Conservation (phyloP, 2,888 invertebrate species). For the Steinernema hermaphroditum region DNA sequence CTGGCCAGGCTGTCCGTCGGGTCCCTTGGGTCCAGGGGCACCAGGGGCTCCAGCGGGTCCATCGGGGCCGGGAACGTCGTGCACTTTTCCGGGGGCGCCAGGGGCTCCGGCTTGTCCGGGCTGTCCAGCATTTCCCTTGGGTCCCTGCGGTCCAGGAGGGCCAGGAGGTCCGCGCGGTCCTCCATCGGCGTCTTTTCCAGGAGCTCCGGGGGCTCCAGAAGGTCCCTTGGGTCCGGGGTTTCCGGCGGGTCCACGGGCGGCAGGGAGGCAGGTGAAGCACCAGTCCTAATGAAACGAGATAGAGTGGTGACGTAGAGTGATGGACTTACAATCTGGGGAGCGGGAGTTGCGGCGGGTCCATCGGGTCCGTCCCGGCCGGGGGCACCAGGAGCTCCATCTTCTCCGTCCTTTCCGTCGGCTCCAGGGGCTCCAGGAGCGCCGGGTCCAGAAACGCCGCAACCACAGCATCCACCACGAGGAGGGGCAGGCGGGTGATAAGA, state of each 20-base stretch:
- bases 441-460: not conserved
- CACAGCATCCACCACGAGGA: not conserved
- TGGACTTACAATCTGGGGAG: not conserved
- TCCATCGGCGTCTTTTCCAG: slow-evolving; percentile 45
- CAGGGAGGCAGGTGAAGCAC: slow-evolving; percentile 29
- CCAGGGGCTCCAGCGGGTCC: slow-evolving; percentile 48
- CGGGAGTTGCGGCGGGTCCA: slow-evolving; percentile 22
- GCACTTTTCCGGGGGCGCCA: slow-evolving; percentile 40
- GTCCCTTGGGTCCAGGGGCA: slow-evolving; percentile 40
- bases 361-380: slow-evolving; percentile 3
- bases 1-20: slow-evolving; percentile 24
- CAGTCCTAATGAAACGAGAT: not conserved
- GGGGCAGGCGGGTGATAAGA: not conserved
- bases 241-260: slow-evolving; percentile 21
- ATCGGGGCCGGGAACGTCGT: slow-evolving; percentile 43
- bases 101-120: slow-evolving; percentile 27
- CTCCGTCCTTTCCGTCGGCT: not conserved
- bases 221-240: slow-evolving; percentile 43
- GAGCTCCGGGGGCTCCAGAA: slow-evolving; percentile 46
- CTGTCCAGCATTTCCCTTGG: not conserved
- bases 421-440: not conserved
- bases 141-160: not conserved
- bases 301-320: too few relatives aligned
- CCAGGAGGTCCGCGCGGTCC: not conserved
- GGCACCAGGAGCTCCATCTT: slow-evolving; percentile 10